Percentiles rank a stretch among this genome's conserved stretches.
Conservation (phyloP, 2,113 vertebrate species). For the Microtus pennsylvanicus region DNA sequence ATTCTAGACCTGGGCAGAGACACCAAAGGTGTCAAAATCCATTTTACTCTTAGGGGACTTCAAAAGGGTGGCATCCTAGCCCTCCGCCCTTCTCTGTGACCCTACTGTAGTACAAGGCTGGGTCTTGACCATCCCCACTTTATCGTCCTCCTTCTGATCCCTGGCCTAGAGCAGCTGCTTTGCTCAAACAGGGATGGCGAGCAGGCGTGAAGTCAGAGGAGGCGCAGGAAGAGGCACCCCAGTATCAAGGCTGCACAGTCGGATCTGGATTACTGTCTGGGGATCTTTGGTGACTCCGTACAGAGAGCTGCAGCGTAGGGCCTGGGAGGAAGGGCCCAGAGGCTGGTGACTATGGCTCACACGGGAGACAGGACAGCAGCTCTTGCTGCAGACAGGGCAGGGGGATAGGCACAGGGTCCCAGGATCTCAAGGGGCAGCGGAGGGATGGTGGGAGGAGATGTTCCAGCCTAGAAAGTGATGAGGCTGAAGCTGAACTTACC, state of each 20-base stretch:
- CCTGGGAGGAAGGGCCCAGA: no score
- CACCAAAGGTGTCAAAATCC: background rate
- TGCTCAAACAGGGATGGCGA: background rate
- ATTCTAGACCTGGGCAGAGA: background rate
- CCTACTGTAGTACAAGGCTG: background rate
- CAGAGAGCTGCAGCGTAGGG: background rate
- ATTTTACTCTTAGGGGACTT: background rate
- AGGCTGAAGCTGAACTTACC: background rate
- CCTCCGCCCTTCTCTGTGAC: background rate
- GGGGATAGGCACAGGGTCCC: background rate
- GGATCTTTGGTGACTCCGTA: background rate
- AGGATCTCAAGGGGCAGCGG: background rate
- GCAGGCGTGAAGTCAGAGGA: background rate
- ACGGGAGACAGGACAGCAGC: background rate
- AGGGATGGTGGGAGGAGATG: background rate
- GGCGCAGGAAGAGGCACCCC: background rate
- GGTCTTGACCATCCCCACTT: background rate
- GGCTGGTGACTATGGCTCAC: background rate
- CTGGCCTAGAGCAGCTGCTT: background rate
- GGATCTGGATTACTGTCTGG: background rate
- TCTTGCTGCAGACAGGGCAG: background rate
- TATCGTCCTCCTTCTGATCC: background rate
- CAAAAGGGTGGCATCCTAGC: no score
- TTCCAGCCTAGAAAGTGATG: background rate
- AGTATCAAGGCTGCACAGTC: background rate